Conservation (phyloP, 2,888 invertebrate genomes). For the Resseliella maxima region DNA sequence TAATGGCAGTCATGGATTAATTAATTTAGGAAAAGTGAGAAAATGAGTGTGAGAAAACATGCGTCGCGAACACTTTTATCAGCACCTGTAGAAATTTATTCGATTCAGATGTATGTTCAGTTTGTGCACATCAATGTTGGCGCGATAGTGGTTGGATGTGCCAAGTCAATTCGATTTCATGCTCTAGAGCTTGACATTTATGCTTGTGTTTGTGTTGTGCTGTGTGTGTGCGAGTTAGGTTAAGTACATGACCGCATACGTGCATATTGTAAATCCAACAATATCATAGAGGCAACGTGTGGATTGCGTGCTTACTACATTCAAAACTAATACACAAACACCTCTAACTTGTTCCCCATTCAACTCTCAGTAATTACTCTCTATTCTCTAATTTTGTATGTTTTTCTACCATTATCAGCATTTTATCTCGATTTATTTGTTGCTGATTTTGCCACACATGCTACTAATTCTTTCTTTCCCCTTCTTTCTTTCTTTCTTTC, state of each 20-base stretch:
- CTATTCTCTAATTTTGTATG: constrained; percentile 2
- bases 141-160: neutral
- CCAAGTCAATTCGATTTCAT: neutral
- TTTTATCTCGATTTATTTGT: neutral
- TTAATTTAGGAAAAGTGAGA: constrained; percentile 30
- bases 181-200: neutral
- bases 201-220: no score
- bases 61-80: neutral
- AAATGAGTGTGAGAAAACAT: no score
- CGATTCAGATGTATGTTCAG: neutral
- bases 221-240: no score
- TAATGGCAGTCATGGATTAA: constrained; percentile 20
- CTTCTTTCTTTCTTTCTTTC: no score
- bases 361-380: neutral
- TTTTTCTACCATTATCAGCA: neutral
- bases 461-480: no score
- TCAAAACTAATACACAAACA: neutral
- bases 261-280: neutral
- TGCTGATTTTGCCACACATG: no score
- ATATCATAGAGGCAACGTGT: neutral
- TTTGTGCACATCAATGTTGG: neutral
- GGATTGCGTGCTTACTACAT: neutral
- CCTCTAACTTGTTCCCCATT: neutral
- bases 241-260: constrained; percentile 23
- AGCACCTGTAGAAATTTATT: neutral